Base-by-base conservation (phyloP, 2,797 vertebrate species). In the Lepilemur ruficaudatus region DNA sequence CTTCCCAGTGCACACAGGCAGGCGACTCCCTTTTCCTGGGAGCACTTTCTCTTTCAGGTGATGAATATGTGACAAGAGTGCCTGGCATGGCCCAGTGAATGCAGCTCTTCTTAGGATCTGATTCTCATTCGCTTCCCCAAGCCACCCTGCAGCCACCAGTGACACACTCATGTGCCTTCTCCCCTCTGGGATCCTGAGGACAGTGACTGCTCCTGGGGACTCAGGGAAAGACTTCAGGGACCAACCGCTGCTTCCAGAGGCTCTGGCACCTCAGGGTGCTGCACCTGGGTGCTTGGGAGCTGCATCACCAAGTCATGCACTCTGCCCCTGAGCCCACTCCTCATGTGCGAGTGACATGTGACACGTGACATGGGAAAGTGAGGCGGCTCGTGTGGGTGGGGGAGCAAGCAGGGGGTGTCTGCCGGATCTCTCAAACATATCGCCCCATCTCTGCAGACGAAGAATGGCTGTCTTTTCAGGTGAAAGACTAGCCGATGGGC, bases 401-500 rank as follows among this genome's bases (percentile, higher is more conserved):
- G 28, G 59, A 28, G 38, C 48, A 48, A 28, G 38, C 48, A 48
- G 4, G 57, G 41, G 41, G 23, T 14, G 14, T 55, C 67, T 70
- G 86, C 92, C 59, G 1, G 1, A 48, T 8, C 50, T 55, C 81
- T 94, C 80, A 94, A 82, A 59, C 43, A 1, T 89, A 94, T 97
- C 73, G 0, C 32, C 28, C 72, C 94, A 96, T 93, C 96, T 94
- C 85, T 55, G n/a, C 30, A 7, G 73, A 50, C 78, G 52, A 86
- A 94, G 96, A 97, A 96, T 76, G 81, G 63, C 38, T 41, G 38
- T 93, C 91, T 94, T 84, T 96, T 97, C 61, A 55, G 38, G 82
- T 89, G 97, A 97, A 98, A 97, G 91, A n/a, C 76, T 85, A 97
- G 94, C 89, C 4, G 32, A 61, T 65, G 93, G 89, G 89, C 80